Evolutionary conservation across 1,140 invertebrate genomes (phyloP).

Genomic region (Hyles vespertilio): DNA sequence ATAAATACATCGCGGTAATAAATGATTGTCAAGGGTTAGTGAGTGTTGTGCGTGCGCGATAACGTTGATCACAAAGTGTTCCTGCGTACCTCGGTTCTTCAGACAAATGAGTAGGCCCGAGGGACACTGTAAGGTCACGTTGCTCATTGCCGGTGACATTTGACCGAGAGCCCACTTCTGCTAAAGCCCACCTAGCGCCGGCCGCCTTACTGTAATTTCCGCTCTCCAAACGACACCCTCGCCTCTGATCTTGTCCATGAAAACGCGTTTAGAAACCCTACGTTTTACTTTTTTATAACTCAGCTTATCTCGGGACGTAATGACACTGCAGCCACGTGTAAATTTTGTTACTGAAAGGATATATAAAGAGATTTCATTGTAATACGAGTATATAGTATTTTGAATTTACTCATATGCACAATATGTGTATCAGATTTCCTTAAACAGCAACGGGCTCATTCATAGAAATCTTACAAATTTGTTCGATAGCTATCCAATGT

Average conservation of each 20-base stretch:
- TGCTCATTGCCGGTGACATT: constrained; percentile 35
- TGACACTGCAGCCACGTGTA: constrained; percentile 22
- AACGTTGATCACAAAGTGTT: constrained; percentile 24
- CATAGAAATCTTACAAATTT: too few species aligned
- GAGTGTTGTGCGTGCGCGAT: constrained; percentile 13
- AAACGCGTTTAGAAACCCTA: constrained; percentile 38
- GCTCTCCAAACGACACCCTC: constrained; percentile 46
- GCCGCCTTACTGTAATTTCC: constrained; percentile 46
- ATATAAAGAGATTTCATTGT: too few species aligned
- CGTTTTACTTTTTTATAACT: constrained; percentile 45
- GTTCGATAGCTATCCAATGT: too few species aligned
- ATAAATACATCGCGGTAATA: not conserved
- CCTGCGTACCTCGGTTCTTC: constrained; percentile 13
- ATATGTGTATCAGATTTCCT: not conserved
- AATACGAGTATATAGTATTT: too few species aligned
- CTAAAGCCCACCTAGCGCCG: constrained; percentile 34
- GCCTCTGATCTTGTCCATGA: constrained; percentile 30
- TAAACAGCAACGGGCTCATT: too few species aligned
- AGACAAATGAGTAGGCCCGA: constrained; percentile 31
- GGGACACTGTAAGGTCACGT: constrained; percentile 26
- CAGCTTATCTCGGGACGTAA: constrained; percentile 34
- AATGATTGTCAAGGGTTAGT: constrained; percentile 11
- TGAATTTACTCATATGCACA: not conserved
- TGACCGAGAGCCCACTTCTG: constrained; percentile 39
- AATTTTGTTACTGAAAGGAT: too few species aligned